phyloP scores from a whole-genome alignment of 2,113 vertebrate species.

The Harpagus bidentatus region DNA sequence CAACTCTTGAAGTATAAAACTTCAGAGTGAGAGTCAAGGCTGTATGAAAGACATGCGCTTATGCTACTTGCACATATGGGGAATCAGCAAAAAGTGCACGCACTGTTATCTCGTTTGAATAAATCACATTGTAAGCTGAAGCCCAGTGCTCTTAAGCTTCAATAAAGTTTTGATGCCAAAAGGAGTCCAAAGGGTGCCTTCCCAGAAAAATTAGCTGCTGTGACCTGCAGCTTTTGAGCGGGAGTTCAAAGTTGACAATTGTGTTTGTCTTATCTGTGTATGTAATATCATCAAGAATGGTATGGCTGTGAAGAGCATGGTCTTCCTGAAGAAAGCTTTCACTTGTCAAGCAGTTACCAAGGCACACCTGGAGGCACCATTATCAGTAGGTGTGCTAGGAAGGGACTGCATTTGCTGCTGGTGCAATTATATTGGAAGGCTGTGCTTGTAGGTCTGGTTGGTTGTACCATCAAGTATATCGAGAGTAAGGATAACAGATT shows the following conservation, averaged over 20 bases:
- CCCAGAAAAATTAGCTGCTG: not conserved
- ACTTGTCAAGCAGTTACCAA: not conserved
- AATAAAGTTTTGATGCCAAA: not conserved
- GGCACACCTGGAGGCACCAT: not conserved
- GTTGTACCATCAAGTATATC: not conserved
- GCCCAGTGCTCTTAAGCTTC: not conserved
- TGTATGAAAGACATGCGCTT: not conserved
- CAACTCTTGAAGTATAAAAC: not conserved
- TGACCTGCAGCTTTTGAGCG: not conserved
- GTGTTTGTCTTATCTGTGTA: not conserved
- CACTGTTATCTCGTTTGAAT: fast-evolving
- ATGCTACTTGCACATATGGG: not conserved
- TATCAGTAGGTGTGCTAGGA: not conserved
- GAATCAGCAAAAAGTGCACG: not conserved
- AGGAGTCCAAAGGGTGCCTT: not conserved
- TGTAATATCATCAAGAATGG: fast-evolving
- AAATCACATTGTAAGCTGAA: not conserved
- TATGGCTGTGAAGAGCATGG: not conserved
- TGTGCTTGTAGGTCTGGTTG: not conserved
- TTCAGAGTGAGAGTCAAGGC: not conserved
- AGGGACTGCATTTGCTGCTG: not conserved
- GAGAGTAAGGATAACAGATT: not conserved
- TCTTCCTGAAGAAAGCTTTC: not conserved
- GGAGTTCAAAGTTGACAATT: fast-evolving
- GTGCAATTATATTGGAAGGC: not conserved